These are phyloP conservation scores for Struthio camelus DNA, from an alignment of 2,113 vertebrate species.

Conservation along the genomic window DNA sequence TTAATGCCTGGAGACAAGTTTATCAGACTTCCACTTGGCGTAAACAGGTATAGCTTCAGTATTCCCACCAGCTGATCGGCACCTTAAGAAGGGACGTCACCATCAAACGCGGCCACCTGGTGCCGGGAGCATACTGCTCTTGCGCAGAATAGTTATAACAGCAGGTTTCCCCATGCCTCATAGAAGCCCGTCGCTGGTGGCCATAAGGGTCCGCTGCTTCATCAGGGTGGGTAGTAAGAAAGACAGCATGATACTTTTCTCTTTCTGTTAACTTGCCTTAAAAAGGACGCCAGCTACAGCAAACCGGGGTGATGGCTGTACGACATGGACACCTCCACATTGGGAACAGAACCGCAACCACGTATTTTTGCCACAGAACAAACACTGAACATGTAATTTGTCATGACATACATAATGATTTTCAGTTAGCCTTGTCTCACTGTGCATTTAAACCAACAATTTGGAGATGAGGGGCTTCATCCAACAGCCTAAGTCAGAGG, in stretches of 20 bases:
- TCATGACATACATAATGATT: background rate
- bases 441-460: background rate
- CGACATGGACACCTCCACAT: background rate
- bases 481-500: background rate
- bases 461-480: background rate
- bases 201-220: background rate
- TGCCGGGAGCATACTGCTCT: background rate
- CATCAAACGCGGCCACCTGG: background rate
- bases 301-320: background rate
- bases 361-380: background rate
- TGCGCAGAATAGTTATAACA: background rate
- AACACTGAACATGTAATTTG: too few relatives aligned
- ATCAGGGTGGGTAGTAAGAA: background rate
- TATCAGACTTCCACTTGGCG: background rate
- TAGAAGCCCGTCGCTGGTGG: background rate
- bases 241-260: background rate
- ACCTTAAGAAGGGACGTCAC: background rate
- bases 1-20: background rate
- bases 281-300: background rate
- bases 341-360: background rate
- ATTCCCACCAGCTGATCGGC: background rate
- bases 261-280: background rate
- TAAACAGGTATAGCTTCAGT: background rate
- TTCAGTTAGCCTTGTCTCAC: background rate
- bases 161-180: rapidly evolving